These are phyloP conservation scores for Sebastes miniatus DNA, from an alignment of 2,797 vertebrate genomes.

Conservation along the genomic window DNA sequence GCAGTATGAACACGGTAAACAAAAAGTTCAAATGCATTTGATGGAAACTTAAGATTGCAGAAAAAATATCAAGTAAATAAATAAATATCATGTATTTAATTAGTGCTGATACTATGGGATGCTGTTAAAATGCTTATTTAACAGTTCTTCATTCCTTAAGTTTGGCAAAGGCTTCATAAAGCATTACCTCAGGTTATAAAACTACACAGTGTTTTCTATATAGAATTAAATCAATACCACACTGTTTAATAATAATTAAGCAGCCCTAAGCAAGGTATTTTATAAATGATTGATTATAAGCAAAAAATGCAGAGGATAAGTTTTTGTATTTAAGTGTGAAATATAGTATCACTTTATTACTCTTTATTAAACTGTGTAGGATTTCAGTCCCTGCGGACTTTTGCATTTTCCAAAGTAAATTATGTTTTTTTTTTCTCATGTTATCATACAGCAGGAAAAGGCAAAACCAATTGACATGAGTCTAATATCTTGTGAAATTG, in stretches of 20 bases:
- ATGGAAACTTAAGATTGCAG: not conserved
- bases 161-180: constrained; percentile 49
- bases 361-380: not conserved
- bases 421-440: not conserved
- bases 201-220: constrained; percentile 23
- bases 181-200: constrained; percentile 31
- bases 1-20: not conserved
- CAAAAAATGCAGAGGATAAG: not conserved
- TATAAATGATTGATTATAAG: constrained; percentile 47
- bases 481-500: constrained; percentile 16
- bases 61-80: constrained; percentile 27
- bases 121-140: constrained; percentile 54
- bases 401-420: not conserved
- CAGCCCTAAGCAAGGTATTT: constrained; percentile 34
- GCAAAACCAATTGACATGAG: constrained; percentile 4
- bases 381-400: not conserved
- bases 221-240: constrained; percentile 41
- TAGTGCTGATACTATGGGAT: constrained; percentile 33
- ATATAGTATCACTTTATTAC: not conserved
- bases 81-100: constrained; percentile 42
- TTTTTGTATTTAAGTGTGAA: not conserved
- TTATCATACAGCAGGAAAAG: not conserved
- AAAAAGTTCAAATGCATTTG: not conserved
- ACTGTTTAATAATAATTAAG: constrained; percentile 43
- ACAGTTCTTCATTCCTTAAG: constrained; percentile 33